Percentiles rank a stretch among this genome's conserved stretches.
Evolutionary conservation across 2,797 vertebrate species (phyloP).

Genomic region (Nannoperca obscura): DNA sequence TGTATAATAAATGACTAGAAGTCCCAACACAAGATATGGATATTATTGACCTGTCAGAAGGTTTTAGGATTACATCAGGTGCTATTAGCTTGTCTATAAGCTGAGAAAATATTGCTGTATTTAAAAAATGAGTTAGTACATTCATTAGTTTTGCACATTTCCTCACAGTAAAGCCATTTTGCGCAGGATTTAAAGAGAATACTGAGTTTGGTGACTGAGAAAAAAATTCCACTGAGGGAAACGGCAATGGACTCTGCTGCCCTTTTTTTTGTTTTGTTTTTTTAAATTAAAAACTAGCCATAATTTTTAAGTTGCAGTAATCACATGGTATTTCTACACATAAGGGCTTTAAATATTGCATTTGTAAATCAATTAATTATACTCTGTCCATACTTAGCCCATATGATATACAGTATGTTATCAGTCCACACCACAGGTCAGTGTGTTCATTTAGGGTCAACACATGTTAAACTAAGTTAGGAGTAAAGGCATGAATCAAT

Average conservation of each 20-base stretch:
- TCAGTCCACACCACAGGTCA: conserved; percentile 1
- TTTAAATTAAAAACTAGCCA: neutral
- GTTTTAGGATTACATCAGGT: conserved; percentile 20
- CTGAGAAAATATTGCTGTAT: neutral
- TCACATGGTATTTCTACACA: neutral
- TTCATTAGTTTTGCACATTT: conserved; percentile 5
- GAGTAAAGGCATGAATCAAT: neutral
- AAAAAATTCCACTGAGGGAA: neutral
- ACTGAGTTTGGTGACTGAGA: neutral
- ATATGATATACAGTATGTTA: neutral
- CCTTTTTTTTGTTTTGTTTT: neutral
- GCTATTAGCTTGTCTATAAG: neutral
- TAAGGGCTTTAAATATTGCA: neutral
- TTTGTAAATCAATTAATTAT: conserved; percentile 16
- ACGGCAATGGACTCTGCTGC: neutral
- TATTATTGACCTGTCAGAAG: neutral
- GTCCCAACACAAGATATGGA: neutral
- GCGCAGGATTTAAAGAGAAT: neutral
- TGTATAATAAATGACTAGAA: conserved; percentile 5
- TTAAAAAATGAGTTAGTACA: neutral
- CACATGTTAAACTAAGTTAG: neutral
- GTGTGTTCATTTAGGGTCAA: conserved; percentile 4
- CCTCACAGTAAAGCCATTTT: neutral
- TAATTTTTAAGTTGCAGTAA: neutral
- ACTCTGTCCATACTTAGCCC: neutral